phyloP scores from a whole-genome alignment of 2,797 vertebrate species.

The Bryconaethiops microstoma region DNA sequence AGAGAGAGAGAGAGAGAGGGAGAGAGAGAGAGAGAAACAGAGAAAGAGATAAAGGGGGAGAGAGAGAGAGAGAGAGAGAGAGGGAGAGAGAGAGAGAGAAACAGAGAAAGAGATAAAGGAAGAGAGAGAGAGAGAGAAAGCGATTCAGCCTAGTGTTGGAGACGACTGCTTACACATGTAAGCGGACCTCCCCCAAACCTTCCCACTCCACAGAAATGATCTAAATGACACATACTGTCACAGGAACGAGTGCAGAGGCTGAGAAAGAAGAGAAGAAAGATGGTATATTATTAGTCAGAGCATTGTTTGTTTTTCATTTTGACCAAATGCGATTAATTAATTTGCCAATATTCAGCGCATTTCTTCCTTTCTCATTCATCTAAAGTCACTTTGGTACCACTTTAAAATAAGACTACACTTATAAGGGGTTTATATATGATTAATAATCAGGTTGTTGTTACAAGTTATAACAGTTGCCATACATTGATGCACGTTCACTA shows the following conservation, averaged over 20 bases:
- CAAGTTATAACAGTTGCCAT: no score
- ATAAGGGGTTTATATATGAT: no score
- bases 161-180: background rate
- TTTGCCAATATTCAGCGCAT: no score
- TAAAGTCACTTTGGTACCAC: no score
- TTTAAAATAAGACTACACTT: no score
- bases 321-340: no score
- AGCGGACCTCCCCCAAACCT: background rate
- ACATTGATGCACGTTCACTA: no score
- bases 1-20: constrained; percentile 12
- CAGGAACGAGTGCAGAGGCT: background rate
- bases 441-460: no score
- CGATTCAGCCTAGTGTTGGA: background rate
- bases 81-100: background rate
- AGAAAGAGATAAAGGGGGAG: background rate
- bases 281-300: background rate
- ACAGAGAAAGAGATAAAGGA: background rate
- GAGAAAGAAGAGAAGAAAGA: background rate
- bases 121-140: constrained; percentile 1
- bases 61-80: background rate
- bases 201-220: constrained; percentile 22
- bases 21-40: background rate
- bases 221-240: constrained; percentile 27
- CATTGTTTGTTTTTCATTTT: background rate
- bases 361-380: no score